Percentiles rank a stretch among this genome's conserved stretches.
These are phyloP conservation scores for Andrena praecox DNA, from an alignment of 2,888 invertebrate species.

Conservation along the genomic window DNA sequence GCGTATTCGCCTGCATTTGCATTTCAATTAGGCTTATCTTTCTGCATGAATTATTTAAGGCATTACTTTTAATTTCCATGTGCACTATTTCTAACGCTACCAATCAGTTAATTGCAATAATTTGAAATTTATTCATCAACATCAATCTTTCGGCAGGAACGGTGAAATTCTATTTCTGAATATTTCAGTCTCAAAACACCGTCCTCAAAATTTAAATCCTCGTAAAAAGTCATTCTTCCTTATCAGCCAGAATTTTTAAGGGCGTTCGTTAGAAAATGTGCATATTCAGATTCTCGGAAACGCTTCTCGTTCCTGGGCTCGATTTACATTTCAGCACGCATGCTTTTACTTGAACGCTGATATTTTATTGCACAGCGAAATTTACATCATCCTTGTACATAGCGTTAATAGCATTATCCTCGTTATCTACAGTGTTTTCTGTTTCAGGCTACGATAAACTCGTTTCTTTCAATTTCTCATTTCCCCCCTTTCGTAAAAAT, in stretches of 20 bases:
- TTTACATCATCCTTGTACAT: slow-evolving; percentile 10
- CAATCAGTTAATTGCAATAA: background rate
- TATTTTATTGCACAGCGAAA: background rate
- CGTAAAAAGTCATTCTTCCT: too few species aligned
- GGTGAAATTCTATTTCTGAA: too few species aligned
- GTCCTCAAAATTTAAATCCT: too few species aligned
- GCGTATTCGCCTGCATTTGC: background rate
- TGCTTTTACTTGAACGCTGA: background rate
- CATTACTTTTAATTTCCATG: background rate
- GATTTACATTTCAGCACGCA: too few species aligned
- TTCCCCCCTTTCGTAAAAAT: background rate
- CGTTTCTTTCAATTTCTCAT: background rate
- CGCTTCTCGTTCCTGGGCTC: too few species aligned
- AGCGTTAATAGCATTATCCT: background rate
- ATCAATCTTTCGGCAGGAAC: background rate
- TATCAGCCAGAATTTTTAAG: too few species aligned
- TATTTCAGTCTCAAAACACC: too few species aligned
- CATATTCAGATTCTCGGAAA: too few species aligned
- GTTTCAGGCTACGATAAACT: slow-evolving; percentile 9
- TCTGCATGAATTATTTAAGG: background rate
- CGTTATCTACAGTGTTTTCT: background rate
- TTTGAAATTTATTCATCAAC: background rate
- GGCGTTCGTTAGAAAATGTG: too few species aligned
- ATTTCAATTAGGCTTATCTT: background rate
- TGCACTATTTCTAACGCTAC: background rate